Evolutionary conservation across 2,888 invertebrate genomes (phyloP).

Genomic region (Petrolisthes cinctipes): DNA sequence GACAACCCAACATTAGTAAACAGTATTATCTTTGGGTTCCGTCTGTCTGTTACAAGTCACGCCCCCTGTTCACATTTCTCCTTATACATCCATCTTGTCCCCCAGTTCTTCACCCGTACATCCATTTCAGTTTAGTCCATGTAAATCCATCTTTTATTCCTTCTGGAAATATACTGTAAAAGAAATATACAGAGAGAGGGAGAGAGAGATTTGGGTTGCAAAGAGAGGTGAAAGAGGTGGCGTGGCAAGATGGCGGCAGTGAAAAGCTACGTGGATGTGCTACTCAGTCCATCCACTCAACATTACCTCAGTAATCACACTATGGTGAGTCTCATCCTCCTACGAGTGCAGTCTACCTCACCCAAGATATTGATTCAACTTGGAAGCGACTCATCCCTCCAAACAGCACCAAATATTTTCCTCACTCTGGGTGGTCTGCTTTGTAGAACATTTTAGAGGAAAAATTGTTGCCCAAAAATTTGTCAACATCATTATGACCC

Average conservation of each 20-base stretch:
- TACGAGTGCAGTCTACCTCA: no score
- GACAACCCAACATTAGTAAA: no score
- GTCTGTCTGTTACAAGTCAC: no score
- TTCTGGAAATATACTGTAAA: not conserved
- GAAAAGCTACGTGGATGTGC: slow-evolving; percentile 45
- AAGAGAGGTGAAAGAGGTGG: slow-evolving; percentile 9
- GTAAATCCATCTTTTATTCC: not conserved
- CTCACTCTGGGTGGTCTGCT: no score
- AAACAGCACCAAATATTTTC: no score
- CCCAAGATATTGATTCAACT: no score
- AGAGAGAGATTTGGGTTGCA: not conserved
- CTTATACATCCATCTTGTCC: not conserved
- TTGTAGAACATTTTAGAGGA: no score
- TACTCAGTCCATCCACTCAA: slow-evolving; percentile 45
- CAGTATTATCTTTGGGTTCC: no score
- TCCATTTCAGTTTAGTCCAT: not conserved
- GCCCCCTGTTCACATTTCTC: not conserved
- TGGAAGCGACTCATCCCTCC: no score
- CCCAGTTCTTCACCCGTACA: not conserved
- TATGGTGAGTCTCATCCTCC: slow-evolving; percentile 27
- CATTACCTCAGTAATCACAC: slow-evolving; percentile 46
- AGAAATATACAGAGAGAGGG: slow-evolving; percentile 16
- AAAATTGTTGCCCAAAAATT: no score
- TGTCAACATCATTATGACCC: no score
- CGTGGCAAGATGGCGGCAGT: slow-evolving; percentile 27